Evolutionary conservation across 2,113 vertebrate genomes (phyloP), one percentile per base, ranked within the genome.

Genomic region (Cochlearius cochlearius): DNA sequence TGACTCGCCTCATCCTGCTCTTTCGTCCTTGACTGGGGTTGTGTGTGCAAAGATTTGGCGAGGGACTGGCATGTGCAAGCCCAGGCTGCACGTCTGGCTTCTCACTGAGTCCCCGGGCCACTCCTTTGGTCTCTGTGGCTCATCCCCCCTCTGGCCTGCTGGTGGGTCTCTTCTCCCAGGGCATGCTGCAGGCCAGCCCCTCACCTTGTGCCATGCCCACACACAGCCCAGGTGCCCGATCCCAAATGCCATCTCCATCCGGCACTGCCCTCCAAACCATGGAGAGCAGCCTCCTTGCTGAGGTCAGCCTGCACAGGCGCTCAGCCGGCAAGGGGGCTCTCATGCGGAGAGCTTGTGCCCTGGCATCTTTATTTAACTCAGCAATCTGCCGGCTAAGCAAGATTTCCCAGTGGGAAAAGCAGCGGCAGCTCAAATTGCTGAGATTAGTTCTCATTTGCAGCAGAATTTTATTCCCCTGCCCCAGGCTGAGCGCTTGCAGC

Each of bases 121-220:
- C 47, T 88, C 43, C 1, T 68, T 29, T 66, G 50, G 27, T 71
- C 38, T 34, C 47, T 38, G 36, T 74, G 78, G 22, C 29, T 78
- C 19, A 4, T 36, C 5, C 23, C 9, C 5, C 3, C 22, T 55
- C 13, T 69, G 50, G 45, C 39, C 21, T 13, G 12, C 41, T 1
- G 2, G 20, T 10, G 52, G 38, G 64, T 71, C n/a, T 41, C 16
- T 71, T 58, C n/a, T 38, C 45, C 5, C 7, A 22, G 20, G 6
- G 11, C 1, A 1, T 36, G 77, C 67, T 80, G 58, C 77, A 68
- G 39, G 36, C 22, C 68, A 67, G 72, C 53, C 41, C 27, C 34
- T n/a, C 4, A 2, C 75, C 38, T 39, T 2, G 0, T 3, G 2
- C 53, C 2, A 2, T 50, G 39, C 58, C 29, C 58, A 5, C 34